Evolutionary conservation across 1,140 invertebrate species (phyloP), one percentile per base, ranked within the genome.

Genomic region (Apis florea): DNA sequence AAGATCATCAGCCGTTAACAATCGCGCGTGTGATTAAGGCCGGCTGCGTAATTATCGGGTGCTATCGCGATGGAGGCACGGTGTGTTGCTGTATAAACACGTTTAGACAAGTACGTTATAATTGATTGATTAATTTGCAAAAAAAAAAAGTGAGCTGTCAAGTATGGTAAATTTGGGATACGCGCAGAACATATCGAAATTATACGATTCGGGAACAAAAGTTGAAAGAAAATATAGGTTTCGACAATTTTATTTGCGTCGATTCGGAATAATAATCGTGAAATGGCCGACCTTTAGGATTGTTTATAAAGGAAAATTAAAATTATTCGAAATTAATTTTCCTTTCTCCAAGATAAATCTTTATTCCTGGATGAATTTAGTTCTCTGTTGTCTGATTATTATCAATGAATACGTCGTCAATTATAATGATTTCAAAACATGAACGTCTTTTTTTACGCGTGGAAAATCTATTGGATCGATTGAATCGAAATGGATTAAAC

Each of bases 1-100:
- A 79, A 73, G 69, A 79, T 73, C 78, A 79, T 79, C 70, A 73
- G 2, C 59, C 51, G 70, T 40, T 72, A 64, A 79, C 78, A 79
- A 79, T 79, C 70, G 51, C 12, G n/a, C 59, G 17, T 31, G 51
- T 79, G 59, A 79, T 79, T 79, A 79, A 73, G 31, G n/a, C 70
- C n/a, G n/a, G 59, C 51, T 59, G 9, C 58, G n/a, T 56, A 79
- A 79, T 79, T 73, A 79, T 64, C 69, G 69, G 59, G 17, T n/a
- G 47, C n/a, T 56, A 56, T 56, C 8, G 31, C 24, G 67, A 47
- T 40, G 2, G 31, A 40, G 61, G 24, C 8, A 51, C 54, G 8
- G 5, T 31, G 5, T 31, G 66, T 26, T 10, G 21, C 4, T 53
- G 59, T 47, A 64, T 76, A 47, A 67, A 56, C 31, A 40, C n/a